Evolutionary conservation across 2,113 vertebrate species (phyloP).

Genomic region (Pelobates fuscus): DNA sequence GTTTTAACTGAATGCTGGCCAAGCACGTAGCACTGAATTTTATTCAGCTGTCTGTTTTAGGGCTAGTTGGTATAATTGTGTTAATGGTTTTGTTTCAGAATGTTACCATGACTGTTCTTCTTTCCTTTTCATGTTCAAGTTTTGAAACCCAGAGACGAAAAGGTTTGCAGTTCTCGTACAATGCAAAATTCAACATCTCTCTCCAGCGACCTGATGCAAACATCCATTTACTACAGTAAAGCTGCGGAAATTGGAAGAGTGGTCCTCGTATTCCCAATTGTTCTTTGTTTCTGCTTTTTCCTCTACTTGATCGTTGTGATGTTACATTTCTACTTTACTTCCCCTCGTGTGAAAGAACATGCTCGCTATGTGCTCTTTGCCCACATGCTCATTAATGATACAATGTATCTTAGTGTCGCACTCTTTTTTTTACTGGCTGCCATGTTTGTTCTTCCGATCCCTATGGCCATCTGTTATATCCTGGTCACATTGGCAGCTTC

Average conservation of each 20-base stretch:
- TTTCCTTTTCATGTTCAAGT: too few relatives aligned
- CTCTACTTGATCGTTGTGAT: conserved; percentile 64
- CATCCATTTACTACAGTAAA: not conserved
- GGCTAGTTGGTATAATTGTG: too few relatives aligned
- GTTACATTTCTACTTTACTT: conserved; percentile 66
- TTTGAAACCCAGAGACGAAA: too few relatives aligned
- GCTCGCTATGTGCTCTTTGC: too few relatives aligned
- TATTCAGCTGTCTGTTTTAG: too few relatives aligned
- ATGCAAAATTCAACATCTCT: not conserved
- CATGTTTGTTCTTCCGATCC: not conserved
- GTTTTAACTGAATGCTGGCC: too few relatives aligned
- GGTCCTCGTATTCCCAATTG: conserved; percentile 55
- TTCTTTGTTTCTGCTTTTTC: conserved; percentile 61
- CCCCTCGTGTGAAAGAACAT: conserved; percentile 67
- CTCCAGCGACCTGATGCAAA: not conserved
- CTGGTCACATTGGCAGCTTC: not conserved
- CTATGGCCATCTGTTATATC: not conserved
- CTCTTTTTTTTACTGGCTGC: conserved; percentile 58
- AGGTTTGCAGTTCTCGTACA: too few relatives aligned
- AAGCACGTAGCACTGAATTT: too few relatives aligned
- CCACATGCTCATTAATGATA: conserved; percentile 73
- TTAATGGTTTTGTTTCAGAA: too few relatives aligned
- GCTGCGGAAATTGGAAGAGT: not conserved
- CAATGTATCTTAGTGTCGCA: conserved; percentile 64
- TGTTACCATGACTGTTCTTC: too few relatives aligned